Evolutionary conservation across 1,140 invertebrate genomes (phyloP).

Genomic region (Vanessa atalanta): DNA sequence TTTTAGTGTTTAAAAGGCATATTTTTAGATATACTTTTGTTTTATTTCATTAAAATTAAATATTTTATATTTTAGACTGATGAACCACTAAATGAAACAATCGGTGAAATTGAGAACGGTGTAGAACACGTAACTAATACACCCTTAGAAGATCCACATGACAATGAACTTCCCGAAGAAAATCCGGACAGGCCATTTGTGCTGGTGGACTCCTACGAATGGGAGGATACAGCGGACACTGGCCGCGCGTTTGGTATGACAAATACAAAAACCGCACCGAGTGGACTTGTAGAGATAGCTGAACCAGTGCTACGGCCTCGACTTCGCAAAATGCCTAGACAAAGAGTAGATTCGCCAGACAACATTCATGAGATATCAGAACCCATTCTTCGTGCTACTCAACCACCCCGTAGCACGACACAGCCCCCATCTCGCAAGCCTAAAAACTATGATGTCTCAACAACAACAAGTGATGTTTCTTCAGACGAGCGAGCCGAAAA

Average conservation of each 20-base stretch:
- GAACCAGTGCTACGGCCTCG: conserved; percentile 87
- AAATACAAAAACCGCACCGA: conserved; percentile 77
- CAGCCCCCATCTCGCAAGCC: conserved; percentile 58
- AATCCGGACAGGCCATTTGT: conserved; percentile 58
- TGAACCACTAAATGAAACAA: conserved; percentile 47
- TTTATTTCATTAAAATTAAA: conserved; percentile 17
- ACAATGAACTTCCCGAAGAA: conserved; percentile 72
- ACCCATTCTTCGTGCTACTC: conserved; percentile 82
- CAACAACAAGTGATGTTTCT: conserved; percentile 60
- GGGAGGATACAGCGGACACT: conserved; percentile 73
- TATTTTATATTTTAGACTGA: conserved; percentile 49
- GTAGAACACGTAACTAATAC: conserved; percentile 53
- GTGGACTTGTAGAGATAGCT: conserved; percentile 83
- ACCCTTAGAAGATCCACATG: conserved; percentile 53
- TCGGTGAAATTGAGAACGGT: conserved; percentile 35
- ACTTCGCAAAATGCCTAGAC: conserved; percentile 78
- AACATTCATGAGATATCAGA: conserved; percentile 79
- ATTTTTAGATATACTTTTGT: not conserved
- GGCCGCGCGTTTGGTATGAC: conserved; percentile 84
- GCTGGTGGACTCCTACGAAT: conserved; percentile 76
- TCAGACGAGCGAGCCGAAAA: conserved; percentile 60
- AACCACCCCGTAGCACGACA: conserved; percentile 55
- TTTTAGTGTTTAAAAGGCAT: conserved; percentile 19
- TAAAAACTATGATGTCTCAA: conserved; percentile 69
- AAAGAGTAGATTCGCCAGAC: conserved; percentile 65